Conservation (phyloP, 2,888 invertebrate genomes). For the Lasius platythorax region DNA sequence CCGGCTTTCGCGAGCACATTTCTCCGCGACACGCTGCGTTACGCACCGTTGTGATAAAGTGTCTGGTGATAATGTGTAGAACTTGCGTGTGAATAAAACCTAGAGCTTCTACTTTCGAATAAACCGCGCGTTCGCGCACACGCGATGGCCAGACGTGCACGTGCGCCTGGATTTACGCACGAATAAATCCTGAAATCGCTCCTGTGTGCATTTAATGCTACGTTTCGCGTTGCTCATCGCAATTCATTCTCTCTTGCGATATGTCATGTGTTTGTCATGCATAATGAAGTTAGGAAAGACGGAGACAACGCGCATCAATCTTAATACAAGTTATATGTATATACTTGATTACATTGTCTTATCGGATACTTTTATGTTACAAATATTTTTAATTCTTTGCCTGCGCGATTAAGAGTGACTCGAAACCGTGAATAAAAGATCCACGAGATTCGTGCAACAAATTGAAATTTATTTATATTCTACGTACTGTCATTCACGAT, state of each 20-base stretch:
- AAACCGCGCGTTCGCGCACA: slow-evolving; percentile 20
- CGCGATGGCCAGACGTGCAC: slow-evolving; percentile 29
- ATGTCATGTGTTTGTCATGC: slow-evolving; percentile 22
- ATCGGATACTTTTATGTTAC: background rate
- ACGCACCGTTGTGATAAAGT: slow-evolving; percentile 20
- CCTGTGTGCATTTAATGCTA: slow-evolving; percentile 36
- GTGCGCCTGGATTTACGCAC: slow-evolving; percentile 54
- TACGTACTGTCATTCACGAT: slow-evolving; percentile 15
- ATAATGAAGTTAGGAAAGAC: background rate
- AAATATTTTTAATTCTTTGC: background rate
- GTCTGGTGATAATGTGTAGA: slow-evolving; percentile 15
- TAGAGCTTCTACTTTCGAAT: slow-evolving; percentile 42
- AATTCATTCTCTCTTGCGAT: slow-evolving; percentile 41
- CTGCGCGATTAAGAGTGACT: background rate
- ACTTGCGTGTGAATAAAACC: slow-evolving; percentile 31
- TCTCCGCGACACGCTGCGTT: background rate
- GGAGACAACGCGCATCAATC: background rate
- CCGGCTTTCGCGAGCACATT: slow-evolving; percentile 15
- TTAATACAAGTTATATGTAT: too few species aligned
- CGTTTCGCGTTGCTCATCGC: slow-evolving; percentile 31
- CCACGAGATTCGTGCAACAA: background rate
- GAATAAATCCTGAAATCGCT: slow-evolving; percentile 50
- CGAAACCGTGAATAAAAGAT: slow-evolving; percentile 11
- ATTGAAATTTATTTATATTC: slow-evolving; percentile 10
- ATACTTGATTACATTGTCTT: background rate